Evolutionary conservation across 2,113 vertebrate genomes (phyloP).

Genomic region (Diglossa brunneiventris): DNA sequence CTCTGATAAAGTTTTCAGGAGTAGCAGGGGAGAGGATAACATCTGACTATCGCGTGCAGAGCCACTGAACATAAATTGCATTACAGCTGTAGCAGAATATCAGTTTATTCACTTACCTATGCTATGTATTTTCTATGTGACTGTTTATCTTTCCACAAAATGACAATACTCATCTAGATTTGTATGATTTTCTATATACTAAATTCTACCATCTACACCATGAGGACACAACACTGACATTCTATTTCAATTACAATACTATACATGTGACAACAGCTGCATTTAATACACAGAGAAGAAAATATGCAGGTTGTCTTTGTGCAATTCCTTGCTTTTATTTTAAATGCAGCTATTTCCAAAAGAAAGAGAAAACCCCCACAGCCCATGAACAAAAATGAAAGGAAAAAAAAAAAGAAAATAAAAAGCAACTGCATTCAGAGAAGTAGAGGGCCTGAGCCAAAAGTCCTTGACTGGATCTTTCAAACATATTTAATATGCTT

Average conservation of each 20-base stretch:
- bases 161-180: not conserved
- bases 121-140: not conserved
- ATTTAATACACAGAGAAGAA: not conserved
- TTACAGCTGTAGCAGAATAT: not conserved
- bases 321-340: not conserved
- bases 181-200: not conserved
- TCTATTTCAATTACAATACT: slow-evolving; percentile 27
- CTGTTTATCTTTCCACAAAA: not conserved
- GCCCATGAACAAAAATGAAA: not conserved
- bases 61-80: not conserved
- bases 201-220: not conserved
- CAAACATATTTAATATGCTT: not conserved
- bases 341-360: slow-evolving; percentile 20
- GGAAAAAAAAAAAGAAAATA: too few relatives aligned
- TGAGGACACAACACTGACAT: not conserved
- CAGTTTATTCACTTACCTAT: not conserved
- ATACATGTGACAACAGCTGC: slow-evolving; percentile 45
- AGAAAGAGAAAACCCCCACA: not conserved
- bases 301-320: not conserved
- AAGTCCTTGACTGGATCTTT: not conserved
- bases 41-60: not conserved
- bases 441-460: slow-evolving; percentile 28
- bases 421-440: not conserved
- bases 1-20: not conserved
- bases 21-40: not conserved